Percentiles rank a stretch among this genome's conserved stretches.
These are phyloP conservation scores for Budorcas taxicolor DNA, from an alignment of 2,113 vertebrate genomes.

Conservation along the genomic window DNA sequence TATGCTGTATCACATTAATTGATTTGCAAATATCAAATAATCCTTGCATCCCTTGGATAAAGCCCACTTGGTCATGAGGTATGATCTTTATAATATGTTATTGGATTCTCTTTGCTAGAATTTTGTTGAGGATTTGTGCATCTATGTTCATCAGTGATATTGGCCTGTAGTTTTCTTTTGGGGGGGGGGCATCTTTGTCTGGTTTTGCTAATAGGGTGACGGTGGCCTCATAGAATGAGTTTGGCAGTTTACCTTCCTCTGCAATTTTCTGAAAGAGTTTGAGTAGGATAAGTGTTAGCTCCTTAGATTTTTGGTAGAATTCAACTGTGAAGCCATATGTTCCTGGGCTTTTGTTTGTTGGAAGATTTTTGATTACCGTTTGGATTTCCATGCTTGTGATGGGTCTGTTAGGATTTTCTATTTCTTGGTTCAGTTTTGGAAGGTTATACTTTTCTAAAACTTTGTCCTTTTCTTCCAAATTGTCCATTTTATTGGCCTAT, in stretches of 20 bases:
- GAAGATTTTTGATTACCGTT: neutral
- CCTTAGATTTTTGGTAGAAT: neutral
- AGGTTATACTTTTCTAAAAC: neutral
- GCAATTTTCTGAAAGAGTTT: neutral
- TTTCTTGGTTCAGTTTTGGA: neutral
- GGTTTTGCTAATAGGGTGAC: neutral
- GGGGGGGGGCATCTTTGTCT: neutral
- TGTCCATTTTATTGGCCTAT: neutral
- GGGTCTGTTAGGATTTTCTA: neutral
- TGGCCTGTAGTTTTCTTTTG: neutral
- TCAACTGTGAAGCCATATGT: neutral
- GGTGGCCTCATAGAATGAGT: neutral
- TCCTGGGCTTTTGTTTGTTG: neutral
- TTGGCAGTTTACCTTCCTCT: neutral
- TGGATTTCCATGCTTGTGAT: neutral
- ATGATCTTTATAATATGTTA: neutral
- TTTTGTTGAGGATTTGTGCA: neutral
- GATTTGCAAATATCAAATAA: neutral
- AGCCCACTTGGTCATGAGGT: neutral
- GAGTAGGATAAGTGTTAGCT: neutral
- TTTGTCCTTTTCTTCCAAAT: neutral
- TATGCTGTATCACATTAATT: neutral
- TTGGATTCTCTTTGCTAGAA: neutral
- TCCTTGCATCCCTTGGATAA: neutral
- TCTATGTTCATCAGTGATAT: neutral